These are phyloP conservation scores for Phalloptychus januarius DNA, from an alignment of 2,797 vertebrate species.

Conservation along the genomic window DNA sequence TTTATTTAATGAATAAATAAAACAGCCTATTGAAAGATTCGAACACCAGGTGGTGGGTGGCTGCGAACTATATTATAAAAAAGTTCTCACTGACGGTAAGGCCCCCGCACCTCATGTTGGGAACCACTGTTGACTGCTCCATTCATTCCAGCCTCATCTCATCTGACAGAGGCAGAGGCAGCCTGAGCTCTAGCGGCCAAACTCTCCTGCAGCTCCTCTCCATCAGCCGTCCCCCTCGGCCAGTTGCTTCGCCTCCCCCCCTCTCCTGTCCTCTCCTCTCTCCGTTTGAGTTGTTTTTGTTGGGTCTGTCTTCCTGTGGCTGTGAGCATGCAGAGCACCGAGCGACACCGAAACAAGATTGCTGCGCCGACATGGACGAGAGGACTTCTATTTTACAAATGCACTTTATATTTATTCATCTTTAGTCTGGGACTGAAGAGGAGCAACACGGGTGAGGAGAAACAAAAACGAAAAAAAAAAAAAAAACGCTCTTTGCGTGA, in stretches of 20 bases:
- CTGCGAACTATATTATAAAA: neutral
- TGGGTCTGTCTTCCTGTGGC: constrained; percentile 29
- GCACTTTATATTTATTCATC: constrained; percentile 86
- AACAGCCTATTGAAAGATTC: neutral
- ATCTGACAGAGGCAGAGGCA: constrained; percentile 62
- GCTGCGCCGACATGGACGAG: constrained; percentile 67
- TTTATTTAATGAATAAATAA: too few relatives aligned
- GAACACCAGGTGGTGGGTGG: neutral
- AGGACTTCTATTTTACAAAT: constrained; percentile 68
- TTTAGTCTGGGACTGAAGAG: constrained; percentile 76
- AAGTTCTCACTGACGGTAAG: neutral
- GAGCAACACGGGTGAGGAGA: constrained; percentile 74
- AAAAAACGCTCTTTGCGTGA: neutral
- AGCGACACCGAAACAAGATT: constrained; percentile 57
- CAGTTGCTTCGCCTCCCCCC: constrained; percentile 24
- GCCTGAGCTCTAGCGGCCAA: constrained; percentile 63
- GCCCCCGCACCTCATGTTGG: constrained; percentile 20
- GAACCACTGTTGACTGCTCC: constrained; percentile 69
- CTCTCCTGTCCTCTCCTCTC: constrained; percentile 4
- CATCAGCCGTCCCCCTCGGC: constrained; percentile 41
- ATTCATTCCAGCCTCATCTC: constrained; percentile 68
- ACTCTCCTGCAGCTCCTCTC: constrained; percentile 38
- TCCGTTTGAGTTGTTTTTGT: neutral
- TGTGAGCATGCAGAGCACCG: constrained; percentile 76
- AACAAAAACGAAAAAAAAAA: neutral